Evolutionary conservation across 2,888 invertebrate species (phyloP).

Genomic region (Geophilus truncorum): DNA sequence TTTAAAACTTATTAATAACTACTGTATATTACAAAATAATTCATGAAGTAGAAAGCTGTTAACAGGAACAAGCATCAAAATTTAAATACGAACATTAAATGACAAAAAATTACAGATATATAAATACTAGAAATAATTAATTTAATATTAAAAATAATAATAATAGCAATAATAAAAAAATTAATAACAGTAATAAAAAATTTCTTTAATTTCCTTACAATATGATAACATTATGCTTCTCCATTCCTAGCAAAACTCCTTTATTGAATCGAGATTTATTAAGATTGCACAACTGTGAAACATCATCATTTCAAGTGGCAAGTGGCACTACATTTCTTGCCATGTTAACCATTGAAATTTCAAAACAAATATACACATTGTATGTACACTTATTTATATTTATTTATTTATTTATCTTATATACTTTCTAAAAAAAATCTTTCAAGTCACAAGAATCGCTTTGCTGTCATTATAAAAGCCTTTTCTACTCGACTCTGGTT

Average conservation of each 20-base stretch:
- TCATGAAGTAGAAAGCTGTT: background rate
- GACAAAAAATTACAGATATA: background rate
- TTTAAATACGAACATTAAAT: background rate
- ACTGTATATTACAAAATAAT: no score
- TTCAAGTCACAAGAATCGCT: constrained; percentile 19
- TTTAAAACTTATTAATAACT: no score
- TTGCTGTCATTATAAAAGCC: constrained; percentile 10
- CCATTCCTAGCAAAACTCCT: background rate
- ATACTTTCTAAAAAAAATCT: background rate
- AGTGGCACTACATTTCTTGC: background rate
- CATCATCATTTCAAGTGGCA: background rate
- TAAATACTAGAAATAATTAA: background rate
- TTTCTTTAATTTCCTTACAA: background rate
- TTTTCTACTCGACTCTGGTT: background rate
- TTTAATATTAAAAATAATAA: background rate
- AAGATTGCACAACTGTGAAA: background rate
- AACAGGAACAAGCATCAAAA: background rate
- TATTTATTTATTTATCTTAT: background rate
- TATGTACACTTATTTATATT: background rate
- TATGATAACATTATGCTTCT: background rate
- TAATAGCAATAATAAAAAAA: background rate
- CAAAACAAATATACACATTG: background rate
- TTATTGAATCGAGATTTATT: background rate
- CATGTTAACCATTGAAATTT: background rate
- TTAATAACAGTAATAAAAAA: background rate